Percentiles rank a stretch among this genome's conserved stretches.
These are phyloP conservation scores for Glyptemys insculpta DNA, from an alignment of 2,797 vertebrate genomes.

Conservation along the genomic window DNA sequence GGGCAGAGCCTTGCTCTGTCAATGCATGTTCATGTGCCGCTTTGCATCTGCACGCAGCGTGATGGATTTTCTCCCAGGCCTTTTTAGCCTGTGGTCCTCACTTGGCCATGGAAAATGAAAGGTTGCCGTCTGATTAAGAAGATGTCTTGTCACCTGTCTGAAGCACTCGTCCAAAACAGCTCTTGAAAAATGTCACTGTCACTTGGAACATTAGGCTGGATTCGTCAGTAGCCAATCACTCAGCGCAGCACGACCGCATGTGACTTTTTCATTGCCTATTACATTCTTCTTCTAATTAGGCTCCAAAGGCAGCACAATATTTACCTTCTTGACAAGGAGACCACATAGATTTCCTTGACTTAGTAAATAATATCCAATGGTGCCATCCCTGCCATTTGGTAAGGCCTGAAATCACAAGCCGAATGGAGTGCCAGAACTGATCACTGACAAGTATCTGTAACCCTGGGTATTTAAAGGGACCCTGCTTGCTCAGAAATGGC, in stretches of 20 bases:
- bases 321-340: slow-evolving; percentile 8
- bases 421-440: neutral
- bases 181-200: slow-evolving; percentile 61
- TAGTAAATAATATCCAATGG: slow-evolving; percentile 18
- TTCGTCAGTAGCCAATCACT: neutral
- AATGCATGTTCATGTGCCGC: neutral
- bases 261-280: neutral
- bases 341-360: neutral
- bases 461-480: neutral
- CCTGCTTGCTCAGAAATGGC: neutral
- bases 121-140: slow-evolving; percentile 35
- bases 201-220: neutral
- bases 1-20: neutral
- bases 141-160: slow-evolving; percentile 51
- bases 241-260: neutral
- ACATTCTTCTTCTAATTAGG: slow-evolving; percentile 1
- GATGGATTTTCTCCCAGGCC: slow-evolving; percentile 24
- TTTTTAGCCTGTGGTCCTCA: neutral
- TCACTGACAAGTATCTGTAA: neutral
- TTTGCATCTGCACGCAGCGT: neutral
- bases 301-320: neutral
- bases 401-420: neutral
- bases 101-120: slow-evolving; percentile 49
- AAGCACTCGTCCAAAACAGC: slow-evolving; percentile 4
- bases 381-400: neutral